These are phyloP conservation scores for Erethizon dorsatum DNA, from an alignment of 2,797 vertebrate species.

Conservation along the genomic window DNA sequence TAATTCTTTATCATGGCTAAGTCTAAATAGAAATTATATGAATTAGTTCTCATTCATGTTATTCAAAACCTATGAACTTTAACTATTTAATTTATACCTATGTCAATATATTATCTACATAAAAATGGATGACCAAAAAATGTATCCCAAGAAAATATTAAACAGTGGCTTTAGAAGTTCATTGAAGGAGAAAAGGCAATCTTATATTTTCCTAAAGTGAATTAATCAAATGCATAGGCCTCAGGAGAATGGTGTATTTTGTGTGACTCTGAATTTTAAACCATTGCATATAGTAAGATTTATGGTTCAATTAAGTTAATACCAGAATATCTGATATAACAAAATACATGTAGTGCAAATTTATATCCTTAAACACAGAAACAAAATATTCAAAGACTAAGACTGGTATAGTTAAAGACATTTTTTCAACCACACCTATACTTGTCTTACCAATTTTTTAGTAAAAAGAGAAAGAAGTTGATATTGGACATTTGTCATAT, in stretches of 20 bases:
- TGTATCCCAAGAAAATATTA: not conserved
- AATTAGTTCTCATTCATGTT: not conserved
- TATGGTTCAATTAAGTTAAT: not conserved
- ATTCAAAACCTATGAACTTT: not conserved
- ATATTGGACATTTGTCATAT: not conserved
- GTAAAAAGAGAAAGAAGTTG: not conserved
- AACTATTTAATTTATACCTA: conserved; percentile 3
- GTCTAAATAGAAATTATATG: not conserved
- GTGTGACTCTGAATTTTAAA: not conserved
- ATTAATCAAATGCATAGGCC: not conserved
- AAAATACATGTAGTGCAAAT: not conserved
- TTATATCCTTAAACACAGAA: not conserved
- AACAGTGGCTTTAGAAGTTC: not conserved
- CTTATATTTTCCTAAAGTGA: not conserved
- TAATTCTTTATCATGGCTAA: not conserved
- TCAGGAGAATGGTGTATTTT: not conserved
- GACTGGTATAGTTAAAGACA: not conserved
- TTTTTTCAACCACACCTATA: not conserved
- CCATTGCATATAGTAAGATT: not conserved
- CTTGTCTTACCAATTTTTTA: not conserved
- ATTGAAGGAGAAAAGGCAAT: not conserved
- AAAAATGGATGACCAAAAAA: not conserved
- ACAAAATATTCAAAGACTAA: not conserved
- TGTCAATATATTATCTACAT: conserved; percentile 35
- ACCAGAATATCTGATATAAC: not conserved